A percentile compares a stretch with the other conserved stretches of the same genome.
These are phyloP conservation scores for Callionymus lyra DNA, from an alignment of 2,113 vertebrate genomes.

Conservation along the genomic window DNA sequence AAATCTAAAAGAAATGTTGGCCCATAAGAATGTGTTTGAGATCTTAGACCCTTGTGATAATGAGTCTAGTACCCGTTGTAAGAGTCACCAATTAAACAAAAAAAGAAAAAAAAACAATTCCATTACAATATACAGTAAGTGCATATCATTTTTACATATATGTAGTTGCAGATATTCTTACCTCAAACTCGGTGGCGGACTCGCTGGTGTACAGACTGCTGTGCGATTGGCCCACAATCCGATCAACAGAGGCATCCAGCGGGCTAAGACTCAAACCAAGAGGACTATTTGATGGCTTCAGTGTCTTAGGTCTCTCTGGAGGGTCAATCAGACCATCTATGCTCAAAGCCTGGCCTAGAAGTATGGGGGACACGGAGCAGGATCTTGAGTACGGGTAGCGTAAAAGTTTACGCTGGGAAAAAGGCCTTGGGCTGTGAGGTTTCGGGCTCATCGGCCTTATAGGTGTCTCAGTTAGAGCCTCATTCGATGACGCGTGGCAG, in stretches of 20 bases:
- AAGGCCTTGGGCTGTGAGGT: slow-evolving; percentile 65
- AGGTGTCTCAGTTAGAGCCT: slow-evolving; percentile 55
- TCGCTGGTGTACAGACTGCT: slow-evolving; percentile 55
- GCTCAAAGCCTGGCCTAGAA: slow-evolving; percentile 59
- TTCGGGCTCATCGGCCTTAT: slow-evolving; percentile 78
- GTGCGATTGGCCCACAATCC: slow-evolving; percentile 57
- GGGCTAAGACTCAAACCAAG: slow-evolving; percentile 66
- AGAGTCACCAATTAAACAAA: too few relatives aligned
- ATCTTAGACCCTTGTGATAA: too few relatives aligned
- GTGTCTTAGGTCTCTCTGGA: slow-evolving; percentile 61
- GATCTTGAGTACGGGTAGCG: slow-evolving; percentile 47
- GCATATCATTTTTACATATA: too few relatives aligned
- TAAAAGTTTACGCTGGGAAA: slow-evolving; percentile 47
- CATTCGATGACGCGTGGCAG: slow-evolving; percentile 32
- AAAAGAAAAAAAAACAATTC: too few relatives aligned
- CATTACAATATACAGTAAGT: too few relatives aligned
- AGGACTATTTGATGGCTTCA: slow-evolving; percentile 64
- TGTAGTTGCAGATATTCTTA: slow-evolving; percentile 48
- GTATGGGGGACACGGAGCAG: slow-evolving; percentile 61
- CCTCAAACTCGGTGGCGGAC: slow-evolving; percentile 68
- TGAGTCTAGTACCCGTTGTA: too few relatives aligned
- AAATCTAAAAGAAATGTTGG: too few relatives aligned
- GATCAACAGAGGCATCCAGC: slow-evolving; percentile 51
- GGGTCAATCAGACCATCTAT: slow-evolving; percentile 52
- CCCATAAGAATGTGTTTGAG: too few relatives aligned